phyloP scores from a whole-genome alignment of 2,113 vertebrate species.

The Gymnorhina tibicen region DNA sequence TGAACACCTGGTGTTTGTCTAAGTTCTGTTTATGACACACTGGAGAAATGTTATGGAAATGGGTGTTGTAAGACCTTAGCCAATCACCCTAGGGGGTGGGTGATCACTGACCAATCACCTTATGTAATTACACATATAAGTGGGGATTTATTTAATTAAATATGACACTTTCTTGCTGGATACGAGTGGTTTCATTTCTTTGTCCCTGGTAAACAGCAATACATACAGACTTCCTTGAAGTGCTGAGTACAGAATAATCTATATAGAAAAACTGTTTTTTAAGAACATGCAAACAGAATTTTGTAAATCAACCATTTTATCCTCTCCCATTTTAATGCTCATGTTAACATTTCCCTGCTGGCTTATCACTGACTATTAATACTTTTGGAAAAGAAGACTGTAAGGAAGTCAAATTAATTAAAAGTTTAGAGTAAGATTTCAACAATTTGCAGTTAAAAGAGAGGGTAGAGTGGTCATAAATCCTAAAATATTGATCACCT shows the following conservation, averaged over 20 bases:
- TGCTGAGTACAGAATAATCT: background rate
- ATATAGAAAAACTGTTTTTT: background rate
- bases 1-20: too few species aligned
- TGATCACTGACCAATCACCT: too few species aligned
- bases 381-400: background rate
- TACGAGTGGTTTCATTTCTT: too few species aligned
- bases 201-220: too few species aligned
- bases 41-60: too few species aligned
- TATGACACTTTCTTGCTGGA: too few species aligned
- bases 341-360: background rate
- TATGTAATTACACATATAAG: too few species aligned
- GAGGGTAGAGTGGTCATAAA: background rate
- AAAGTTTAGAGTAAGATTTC: background rate
- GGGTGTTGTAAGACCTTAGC: too few species aligned
- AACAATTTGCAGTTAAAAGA: background rate
- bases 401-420: background rate
- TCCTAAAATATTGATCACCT: background rate
- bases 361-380: background rate
- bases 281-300: background rate
- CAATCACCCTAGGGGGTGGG: too few species aligned
- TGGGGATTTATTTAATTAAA: too few species aligned
- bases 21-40: too few species aligned
- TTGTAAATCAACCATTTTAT: background rate
- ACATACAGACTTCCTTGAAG: background rate
- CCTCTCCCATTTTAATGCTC: background rate